A percentile compares a stretch with the other conserved stretches of the same genome.
Evolutionary conservation across 2,113 vertebrate species (phyloP).

Genomic region (Tringa solitaria): DNA sequence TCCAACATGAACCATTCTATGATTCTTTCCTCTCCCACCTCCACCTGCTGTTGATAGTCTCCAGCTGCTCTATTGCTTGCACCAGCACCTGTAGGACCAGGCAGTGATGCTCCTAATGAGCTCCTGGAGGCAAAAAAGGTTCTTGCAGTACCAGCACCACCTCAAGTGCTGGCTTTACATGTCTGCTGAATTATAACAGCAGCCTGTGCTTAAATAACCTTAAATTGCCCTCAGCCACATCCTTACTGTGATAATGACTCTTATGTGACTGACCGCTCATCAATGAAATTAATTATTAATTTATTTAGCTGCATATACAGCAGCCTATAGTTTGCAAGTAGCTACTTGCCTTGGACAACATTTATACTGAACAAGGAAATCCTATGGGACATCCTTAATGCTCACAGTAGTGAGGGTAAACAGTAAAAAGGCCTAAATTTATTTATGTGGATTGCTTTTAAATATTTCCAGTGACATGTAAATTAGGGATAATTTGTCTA

Average conservation of each 20-base stretch:
- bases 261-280: background rate
- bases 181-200: background rate
- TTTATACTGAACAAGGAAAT: background rate
- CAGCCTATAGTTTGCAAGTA: background rate
- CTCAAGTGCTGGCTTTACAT: background rate
- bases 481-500: background rate
- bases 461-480: background rate
- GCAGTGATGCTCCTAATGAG: background rate
- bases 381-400: background rate
- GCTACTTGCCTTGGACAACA: background rate
- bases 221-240: background rate
- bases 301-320: background rate
- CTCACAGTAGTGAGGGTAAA: background rate
- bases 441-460: background rate
- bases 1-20: too few species aligned
- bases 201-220: background rate
- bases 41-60: background rate
- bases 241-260: background rate
- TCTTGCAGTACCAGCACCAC: background rate
- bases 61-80: background rate
- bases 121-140: background rate
- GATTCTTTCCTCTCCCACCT: background rate
- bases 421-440: background rate
- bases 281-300: background rate
- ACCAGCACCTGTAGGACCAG: background rate